Base-by-base conservation (phyloP, 92 coral and sea anemone genomes). In the Porites evermanni region DNA sequence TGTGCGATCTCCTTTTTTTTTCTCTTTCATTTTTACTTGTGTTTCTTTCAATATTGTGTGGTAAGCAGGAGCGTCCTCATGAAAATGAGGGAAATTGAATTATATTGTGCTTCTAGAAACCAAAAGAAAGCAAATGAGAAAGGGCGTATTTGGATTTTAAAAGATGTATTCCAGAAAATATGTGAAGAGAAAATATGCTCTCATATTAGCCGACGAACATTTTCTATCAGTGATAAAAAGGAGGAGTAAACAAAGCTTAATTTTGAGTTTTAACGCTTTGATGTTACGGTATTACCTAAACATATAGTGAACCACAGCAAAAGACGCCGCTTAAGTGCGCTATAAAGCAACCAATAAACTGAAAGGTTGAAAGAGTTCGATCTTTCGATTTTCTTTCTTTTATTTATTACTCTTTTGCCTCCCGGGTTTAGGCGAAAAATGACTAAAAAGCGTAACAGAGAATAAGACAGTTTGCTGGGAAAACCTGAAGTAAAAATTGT, bases 241-340 rank as follows among this genome's bases (percentile, higher is more conserved):
- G 73, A 8, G 74, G 19, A n/a, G 69, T 32, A 58, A 81, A 81
- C 61, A 81, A 26, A 53, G 59, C 69, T 70, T 58, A 44, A 81
- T 70, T 58, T 47, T 81, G 69, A 60, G 56, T 67, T 81, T 24
- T 53, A 81, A 81, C 26, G 53, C 54, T 80, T 47, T 80, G 61
- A 26, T 11, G 53, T 3, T 2, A 4, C 29, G 32, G 20, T 14
- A 26, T 70, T 19, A 51, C 19, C 19, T 20, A 56, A 7, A 69
- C 19, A 24, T 26, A 53, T 18, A 56, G 24, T 14, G 61, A 56
- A 24, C 75, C 75, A 26, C 85, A 80, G 63, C 47, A 79, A 68
- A 68, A 53, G 75, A 21, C 1, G 23, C 83, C 83, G 83, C 60
- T 69, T 67, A 13, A n/a, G 67, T 26, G 59, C 16, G 21, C 24